phyloP scores from a whole-genome alignment of 2,888 invertebrate genomes.

The Gibbula magus region DNA sequence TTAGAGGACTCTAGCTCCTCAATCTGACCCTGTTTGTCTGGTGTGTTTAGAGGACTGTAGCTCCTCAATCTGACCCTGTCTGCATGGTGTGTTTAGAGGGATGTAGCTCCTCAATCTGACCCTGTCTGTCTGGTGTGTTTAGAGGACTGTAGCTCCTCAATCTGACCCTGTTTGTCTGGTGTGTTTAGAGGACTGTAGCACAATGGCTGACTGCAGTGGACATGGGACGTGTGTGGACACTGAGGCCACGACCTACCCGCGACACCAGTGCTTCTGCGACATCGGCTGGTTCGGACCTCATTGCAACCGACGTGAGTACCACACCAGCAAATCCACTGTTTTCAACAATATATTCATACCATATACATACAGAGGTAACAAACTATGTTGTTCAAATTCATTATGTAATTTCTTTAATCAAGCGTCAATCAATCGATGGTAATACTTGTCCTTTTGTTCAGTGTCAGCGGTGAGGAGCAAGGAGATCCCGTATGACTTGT shows the following conservation, averaged over 20 bases:
- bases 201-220: slow-evolving; percentile 89
- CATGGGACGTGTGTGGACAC: slow-evolving; percentile 88
- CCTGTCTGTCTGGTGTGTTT: too few relatives aligned
- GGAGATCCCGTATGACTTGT: slow-evolving; percentile 66
- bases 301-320: slow-evolving; percentile 85
- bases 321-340: not conserved
- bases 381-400: too few relatives aligned
- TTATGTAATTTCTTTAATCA: not conserved
- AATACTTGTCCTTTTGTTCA: not conserved
- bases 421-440: not conserved
- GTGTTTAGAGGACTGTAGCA: slow-evolving; percentile 85
- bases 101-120: too few relatives aligned
- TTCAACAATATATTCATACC: too few relatives aligned
- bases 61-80: too few relatives aligned
- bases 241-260: slow-evolving; percentile 87
- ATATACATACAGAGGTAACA: too few relatives aligned
- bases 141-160: too few relatives aligned
- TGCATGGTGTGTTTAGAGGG: too few relatives aligned
- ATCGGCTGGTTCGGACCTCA: slow-evolving; percentile 90
- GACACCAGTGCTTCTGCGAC: slow-evolving; percentile 91
- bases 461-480: slow-evolving; percentile 7
- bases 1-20: too few relatives aligned
- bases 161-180: not conserved
- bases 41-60: too few relatives aligned
- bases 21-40: too few relatives aligned